Evolutionary conservation across 2,113 vertebrate genomes (phyloP), one percentile per base, ranked within the genome.

Genomic region (Xenopus borealis): DNA sequence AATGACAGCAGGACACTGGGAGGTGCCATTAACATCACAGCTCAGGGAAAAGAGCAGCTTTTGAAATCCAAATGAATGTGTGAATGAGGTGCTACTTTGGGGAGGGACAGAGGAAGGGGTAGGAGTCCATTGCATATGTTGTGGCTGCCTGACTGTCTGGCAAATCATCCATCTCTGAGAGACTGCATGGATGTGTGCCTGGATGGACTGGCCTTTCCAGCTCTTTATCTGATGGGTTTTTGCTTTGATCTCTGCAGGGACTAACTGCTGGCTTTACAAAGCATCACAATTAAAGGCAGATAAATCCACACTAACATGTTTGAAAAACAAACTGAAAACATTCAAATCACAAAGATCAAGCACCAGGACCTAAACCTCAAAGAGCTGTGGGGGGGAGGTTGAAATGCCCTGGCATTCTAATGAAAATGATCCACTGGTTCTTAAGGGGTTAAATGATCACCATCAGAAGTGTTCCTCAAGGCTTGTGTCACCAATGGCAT

Each of bases 241-340:
- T 17, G 81, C 75, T 88, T 84, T 88, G 85, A 86, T 86, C 84
- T 80, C 85, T 73, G 82, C 71, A 79, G 79, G 82, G 64, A 78
- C 72, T 78, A 79, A 62, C 55, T 80, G 14, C 78, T 82, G 72
- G 16, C 72, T 81, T 83, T 75, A 83, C 78, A 82, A 79, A 82
- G 58, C 65, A 76, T 69, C 57, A 67, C 30, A 3, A 50, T 50
- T 81, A 72, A 80, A 78, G 81, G 18, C 62, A 81, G 80, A 81
- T 80, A 84, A 82, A 83, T 59, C 27, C 72, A 62, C 75, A 73
- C 58, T 18, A 65, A 44, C 73, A 20, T 62, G 57, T 62, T 75
- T 78, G 14, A 46, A 80, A 80, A 83, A 75, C 57, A 80, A 79
- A 76, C 63, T 63, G 47, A 79, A 74, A 64, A 76, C 44, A 17